These are phyloP conservation scores for Amblyteles armatorius DNA, from an alignment of 2,888 invertebrate genomes.

Conservation along the genomic window DNA sequence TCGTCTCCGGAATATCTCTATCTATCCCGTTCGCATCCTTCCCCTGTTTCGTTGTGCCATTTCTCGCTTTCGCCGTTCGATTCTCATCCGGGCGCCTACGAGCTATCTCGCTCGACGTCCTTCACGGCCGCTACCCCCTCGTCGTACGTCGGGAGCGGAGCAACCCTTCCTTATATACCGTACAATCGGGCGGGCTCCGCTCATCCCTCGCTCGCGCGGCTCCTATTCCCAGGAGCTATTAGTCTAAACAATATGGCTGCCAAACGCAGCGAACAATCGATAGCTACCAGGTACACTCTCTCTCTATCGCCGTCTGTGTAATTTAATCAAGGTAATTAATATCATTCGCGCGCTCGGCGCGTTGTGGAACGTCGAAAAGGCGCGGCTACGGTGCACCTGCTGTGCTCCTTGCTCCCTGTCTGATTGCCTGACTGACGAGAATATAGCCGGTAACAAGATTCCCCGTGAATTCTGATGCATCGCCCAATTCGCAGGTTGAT, in stretches of 20 bases:
- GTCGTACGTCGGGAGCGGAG: slow-evolving; percentile 61
- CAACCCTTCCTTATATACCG: slow-evolving; percentile 61
- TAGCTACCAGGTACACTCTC: slow-evolving; percentile 74
- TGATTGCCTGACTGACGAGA: slow-evolving; percentile 7
- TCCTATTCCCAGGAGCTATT: slow-evolving; percentile 82
- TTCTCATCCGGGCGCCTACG: slow-evolving; percentile 44
- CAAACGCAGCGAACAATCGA: slow-evolving; percentile 83
- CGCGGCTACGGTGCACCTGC: slow-evolving; percentile 53
- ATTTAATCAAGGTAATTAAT: slow-evolving; percentile 80
- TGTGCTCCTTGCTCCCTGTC: slow-evolving; percentile 41
- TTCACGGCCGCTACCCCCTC: slow-evolving; percentile 53
- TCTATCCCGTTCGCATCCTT: slow-evolving; percentile 36
- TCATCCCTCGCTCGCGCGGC: slow-evolving; percentile 65
- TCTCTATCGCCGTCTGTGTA: slow-evolving; percentile 72
- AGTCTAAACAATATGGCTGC: slow-evolving; percentile 83
- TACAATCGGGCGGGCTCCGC: slow-evolving; percentile 44
- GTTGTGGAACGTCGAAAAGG: slow-evolving; percentile 68
- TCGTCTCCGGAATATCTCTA: slow-evolving; percentile 67
- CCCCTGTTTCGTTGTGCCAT: slow-evolving; percentile 29
- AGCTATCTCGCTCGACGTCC: slow-evolving; percentile 41
- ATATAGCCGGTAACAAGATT: slow-evolving; percentile 13
- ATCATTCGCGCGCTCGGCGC: slow-evolving; percentile 70
- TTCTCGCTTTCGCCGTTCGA: slow-evolving; percentile 45
- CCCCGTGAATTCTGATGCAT: slow-evolving; percentile 5
- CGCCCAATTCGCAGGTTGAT: neutral